Evolutionary conservation across 2,888 invertebrate species (phyloP).

Genomic region (Rhogogaster chlorosoma): DNA sequence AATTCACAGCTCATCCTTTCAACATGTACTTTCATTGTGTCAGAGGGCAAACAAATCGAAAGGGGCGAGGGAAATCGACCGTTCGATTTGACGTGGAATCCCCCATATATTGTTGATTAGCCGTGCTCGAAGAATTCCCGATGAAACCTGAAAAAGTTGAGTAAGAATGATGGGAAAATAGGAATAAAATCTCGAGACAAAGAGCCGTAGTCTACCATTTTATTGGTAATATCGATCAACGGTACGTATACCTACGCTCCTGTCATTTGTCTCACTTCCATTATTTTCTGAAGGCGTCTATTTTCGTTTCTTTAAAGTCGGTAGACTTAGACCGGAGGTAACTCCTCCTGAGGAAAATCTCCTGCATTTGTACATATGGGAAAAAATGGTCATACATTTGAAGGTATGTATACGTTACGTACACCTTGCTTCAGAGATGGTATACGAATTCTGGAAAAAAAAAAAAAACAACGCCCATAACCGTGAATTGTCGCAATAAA

Average conservation of each 20-base stretch:
- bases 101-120: background rate
- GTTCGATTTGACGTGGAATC: too few species aligned
- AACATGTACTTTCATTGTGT: too few species aligned
- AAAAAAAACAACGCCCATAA: background rate
- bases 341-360: background rate
- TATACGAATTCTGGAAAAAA: background rate
- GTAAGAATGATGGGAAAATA: background rate
- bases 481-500: background rate
- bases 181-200: background rate
- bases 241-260: background rate
- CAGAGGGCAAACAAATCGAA: too few species aligned
- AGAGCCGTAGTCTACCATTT: conserved; percentile 6
- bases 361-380: background rate
- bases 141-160: background rate
- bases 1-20: too few species aligned
- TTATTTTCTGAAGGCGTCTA: conserved; percentile 24
- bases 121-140: background rate
- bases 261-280: conserved; percentile 39
- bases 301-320: conserved; percentile 25
- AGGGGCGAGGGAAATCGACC: too few species aligned
- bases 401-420: background rate
- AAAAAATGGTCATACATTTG: background rate
- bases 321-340: background rate
- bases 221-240: conserved; percentile 36
- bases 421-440: background rate